A percentile compares a stretch with the other conserved stretches of the same genome.
Evolutionary conservation across 2,797 vertebrate species (phyloP).

Genomic region (Chiloscyllium punctatum): DNA sequence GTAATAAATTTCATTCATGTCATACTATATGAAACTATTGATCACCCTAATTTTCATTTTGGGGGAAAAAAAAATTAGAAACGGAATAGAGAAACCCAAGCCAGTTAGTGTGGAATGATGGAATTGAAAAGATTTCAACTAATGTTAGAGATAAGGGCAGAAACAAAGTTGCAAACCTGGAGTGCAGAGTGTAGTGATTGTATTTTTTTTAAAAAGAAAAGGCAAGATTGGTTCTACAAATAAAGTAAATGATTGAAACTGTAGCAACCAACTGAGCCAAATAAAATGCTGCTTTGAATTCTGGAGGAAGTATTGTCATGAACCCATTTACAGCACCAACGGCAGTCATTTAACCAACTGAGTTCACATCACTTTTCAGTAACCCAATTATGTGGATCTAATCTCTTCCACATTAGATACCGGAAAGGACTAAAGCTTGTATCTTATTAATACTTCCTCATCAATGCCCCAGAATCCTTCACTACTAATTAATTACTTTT

Average conservation of each 20-base stretch:
- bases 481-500: neutral
- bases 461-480: neutral
- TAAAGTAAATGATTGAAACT: neutral
- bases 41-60: neutral
- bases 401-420: neutral
- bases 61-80: neutral
- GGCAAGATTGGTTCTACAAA: neutral
- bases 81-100: neutral
- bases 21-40: neutral
- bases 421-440: neutral
- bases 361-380: too few relatives aligned
- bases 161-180: neutral
- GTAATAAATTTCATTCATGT: constrained; percentile 50
- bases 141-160: neutral
- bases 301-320: neutral
- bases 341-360: too few relatives aligned
- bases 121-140: neutral
- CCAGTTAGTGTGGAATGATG: neutral
- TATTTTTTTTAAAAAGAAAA: neutral
- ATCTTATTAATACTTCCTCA: neutral
- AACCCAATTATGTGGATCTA: neutral
- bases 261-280: neutral
- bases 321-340: too few relatives aligned
- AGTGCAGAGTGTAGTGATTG: neutral
- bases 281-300: neutral